Evolutionary conservation across 2,888 invertebrate species (phyloP).

Genomic region (Galerucella nymphaeae): DNA sequence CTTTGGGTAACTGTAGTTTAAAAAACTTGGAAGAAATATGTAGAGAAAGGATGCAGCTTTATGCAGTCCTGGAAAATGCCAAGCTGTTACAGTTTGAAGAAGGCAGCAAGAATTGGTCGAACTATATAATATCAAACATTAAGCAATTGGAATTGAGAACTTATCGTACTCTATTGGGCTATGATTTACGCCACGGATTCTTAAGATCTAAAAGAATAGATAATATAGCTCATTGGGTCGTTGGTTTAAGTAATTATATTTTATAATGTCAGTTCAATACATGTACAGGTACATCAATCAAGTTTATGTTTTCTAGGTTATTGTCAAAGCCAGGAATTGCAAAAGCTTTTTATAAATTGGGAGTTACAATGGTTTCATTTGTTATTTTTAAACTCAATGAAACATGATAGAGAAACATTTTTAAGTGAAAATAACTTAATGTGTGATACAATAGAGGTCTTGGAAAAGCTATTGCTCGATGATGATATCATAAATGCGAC

Average conservation of each 20-base stretch:
- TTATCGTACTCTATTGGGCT: constrained; percentile 16
- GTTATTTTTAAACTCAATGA: constrained; percentile 26
- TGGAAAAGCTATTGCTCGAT: constrained; percentile 23
- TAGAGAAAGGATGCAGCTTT: constrained; percentile 22
- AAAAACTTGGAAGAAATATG: constrained; percentile 3
- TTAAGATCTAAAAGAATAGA: constrained; percentile 26
- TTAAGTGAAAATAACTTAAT: constrained; percentile 27
- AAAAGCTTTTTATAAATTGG: constrained; percentile 35
- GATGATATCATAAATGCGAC: constrained; percentile 21
- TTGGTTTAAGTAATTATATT: constrained; percentile 40
- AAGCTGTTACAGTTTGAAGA: background rate
- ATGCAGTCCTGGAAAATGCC: constrained; percentile 26
- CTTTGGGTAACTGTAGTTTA: background rate
- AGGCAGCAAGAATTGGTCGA: constrained; percentile 16
- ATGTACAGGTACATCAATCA: background rate
- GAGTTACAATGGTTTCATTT: constrained; percentile 41
- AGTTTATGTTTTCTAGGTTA: constrained; percentile 36
- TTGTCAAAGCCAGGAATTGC: constrained; percentile 28
- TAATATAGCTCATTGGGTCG: constrained; percentile 40
- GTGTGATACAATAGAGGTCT: constrained; percentile 17
- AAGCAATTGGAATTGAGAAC: constrained; percentile 14
- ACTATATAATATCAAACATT: constrained; percentile 20
- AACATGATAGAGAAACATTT: constrained; percentile 25
- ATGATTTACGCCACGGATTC: background rate
- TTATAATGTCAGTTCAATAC: background rate